Evolutionary conservation across 1,140 invertebrate species (phyloP).

Genomic region (Aplysia californica): DNA sequence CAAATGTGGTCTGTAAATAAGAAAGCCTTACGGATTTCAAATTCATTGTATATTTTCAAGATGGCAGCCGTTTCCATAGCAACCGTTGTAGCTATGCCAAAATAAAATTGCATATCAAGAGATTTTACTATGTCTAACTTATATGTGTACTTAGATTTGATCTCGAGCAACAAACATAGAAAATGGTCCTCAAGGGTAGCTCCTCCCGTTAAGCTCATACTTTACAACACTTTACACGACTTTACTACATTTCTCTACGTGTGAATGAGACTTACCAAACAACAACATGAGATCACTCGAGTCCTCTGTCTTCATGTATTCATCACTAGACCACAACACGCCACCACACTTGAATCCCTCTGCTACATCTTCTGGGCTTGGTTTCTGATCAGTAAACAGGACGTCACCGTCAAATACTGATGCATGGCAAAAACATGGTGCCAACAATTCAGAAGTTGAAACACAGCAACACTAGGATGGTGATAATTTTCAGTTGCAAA

Average conservation of each 20-base stretch:
- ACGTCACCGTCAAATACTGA: too few species aligned
- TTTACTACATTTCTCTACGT: slow-evolving; percentile 12
- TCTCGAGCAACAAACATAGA: not conserved
- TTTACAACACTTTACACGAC: not conserved
- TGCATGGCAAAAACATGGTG: too few species aligned
- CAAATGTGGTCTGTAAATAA: too few species aligned
- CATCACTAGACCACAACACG: slow-evolving; percentile 65
- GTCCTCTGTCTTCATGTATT: slow-evolving; percentile 80
- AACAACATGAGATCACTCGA: slow-evolving; percentile 86
- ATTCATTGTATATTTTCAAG: too few species aligned
- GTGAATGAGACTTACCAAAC: slow-evolving; percentile 75
- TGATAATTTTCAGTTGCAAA: too few species aligned
- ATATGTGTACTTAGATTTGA: not conserved
- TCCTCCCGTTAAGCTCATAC: not conserved
- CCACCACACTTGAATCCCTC: not conserved
- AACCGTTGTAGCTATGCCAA: too few species aligned
- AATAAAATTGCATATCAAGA: too few species aligned
- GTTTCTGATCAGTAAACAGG: slow-evolving; percentile 35
- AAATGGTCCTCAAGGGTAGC: not conserved
- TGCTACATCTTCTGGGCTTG: slow-evolving; percentile 18
- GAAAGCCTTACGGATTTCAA: too few species aligned
- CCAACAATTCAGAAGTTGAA: too few species aligned
- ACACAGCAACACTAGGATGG: too few species aligned
- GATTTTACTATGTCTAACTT: too few species aligned
- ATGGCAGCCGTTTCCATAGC: too few species aligned